Conservation (phyloP, 1,140 invertebrate genomes). For the Mizuhopecten yessoensis region DNA sequence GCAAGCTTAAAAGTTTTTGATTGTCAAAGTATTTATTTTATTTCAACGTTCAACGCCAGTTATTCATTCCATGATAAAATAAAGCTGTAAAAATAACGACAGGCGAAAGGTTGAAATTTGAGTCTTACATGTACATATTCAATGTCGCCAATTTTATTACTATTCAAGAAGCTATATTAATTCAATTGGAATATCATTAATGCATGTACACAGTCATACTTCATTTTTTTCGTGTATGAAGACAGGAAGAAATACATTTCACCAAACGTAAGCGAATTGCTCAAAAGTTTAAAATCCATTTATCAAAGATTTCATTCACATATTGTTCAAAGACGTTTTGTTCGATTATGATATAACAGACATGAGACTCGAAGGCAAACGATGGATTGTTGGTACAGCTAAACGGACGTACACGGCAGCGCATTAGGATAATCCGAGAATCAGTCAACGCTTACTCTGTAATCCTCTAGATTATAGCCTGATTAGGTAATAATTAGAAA, state of each 20-base stretch:
- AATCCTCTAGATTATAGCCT: background rate
- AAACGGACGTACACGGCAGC: background rate
- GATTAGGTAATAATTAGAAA: constrained; percentile 29
- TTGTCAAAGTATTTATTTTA: too few relatives aligned
- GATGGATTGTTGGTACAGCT: constrained; percentile 3
- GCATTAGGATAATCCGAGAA: constrained; percentile 24
- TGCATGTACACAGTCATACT: too few relatives aligned
- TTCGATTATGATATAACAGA: background rate
- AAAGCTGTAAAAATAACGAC: too few relatives aligned
- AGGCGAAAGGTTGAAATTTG: too few relatives aligned
- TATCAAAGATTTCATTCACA: background rate
- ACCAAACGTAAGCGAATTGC: background rate
- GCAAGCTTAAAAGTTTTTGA: too few relatives aligned
- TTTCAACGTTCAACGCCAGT: too few relatives aligned
- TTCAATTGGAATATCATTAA: background rate
- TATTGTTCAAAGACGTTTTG: background rate
- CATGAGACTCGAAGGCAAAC: background rate
- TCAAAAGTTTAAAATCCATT: background rate
- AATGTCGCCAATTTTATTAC: background rate
- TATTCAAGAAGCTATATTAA: background rate
- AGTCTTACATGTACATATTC: too few relatives aligned
- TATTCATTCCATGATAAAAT: too few relatives aligned
- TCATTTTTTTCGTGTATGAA: background rate
- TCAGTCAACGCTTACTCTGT: constrained; percentile 1
- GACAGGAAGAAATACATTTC: background rate